These are phyloP conservation scores for Sepioteuthis lessoniana DNA, from an alignment of 2,888 invertebrate species.

Conservation along the genomic window DNA sequence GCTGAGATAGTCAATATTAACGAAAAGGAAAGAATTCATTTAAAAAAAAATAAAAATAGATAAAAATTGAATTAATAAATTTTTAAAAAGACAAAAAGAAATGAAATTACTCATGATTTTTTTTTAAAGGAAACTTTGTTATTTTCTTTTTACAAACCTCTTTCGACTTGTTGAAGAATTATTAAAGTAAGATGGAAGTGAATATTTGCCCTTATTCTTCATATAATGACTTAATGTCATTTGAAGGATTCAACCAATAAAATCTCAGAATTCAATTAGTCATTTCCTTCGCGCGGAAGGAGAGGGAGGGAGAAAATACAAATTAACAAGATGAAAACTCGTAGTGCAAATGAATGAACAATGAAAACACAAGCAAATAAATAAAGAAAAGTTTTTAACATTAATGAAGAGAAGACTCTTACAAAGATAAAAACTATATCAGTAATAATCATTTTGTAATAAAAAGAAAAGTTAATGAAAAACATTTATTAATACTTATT, in stretches of 20 bases:
- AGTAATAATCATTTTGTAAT: too few species aligned
- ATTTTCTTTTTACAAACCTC: neutral
- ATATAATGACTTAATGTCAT: neutral
- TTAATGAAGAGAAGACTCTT: too few species aligned
- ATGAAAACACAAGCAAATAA: neutral
- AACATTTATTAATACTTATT: too few species aligned
- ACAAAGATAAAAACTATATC: too few species aligned
- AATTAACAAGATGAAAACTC: neutral
- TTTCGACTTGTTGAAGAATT: neutral
- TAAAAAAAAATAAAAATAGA: neutral
- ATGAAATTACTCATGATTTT: neutral
- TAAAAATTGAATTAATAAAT: neutral
- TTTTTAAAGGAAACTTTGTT: neutral
- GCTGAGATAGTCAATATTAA: neutral
- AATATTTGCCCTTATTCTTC: neutral
- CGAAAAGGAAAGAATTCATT: neutral
- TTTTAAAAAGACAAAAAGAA: neutral
- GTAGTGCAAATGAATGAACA: neutral
- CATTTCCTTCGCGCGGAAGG: neutral
- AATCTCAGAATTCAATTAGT: neutral
- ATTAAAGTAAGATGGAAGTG: neutral
- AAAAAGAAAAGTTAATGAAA: too few species aligned
- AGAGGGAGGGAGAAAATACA: neutral
- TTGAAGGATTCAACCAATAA: neutral
- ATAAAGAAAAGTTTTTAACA: neutral